A percentile compares a stretch with the other conserved stretches of the same genome.
Evolutionary conservation across 2,113 vertebrate species (phyloP).

Genomic region (Argyrosomus japonicus): DNA sequence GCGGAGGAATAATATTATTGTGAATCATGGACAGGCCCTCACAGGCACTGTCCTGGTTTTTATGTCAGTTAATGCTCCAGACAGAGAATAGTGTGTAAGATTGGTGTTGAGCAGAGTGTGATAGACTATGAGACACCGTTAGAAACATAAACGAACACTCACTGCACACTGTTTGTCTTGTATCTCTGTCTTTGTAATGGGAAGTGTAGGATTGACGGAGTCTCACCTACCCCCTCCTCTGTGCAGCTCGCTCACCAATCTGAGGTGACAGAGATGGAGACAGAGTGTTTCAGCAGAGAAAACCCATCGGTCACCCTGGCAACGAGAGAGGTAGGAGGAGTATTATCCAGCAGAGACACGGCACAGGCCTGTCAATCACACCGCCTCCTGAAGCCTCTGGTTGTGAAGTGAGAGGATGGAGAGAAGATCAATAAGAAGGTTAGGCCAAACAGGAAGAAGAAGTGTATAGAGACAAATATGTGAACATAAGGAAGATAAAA

Average conservation of each 20-base stretch:
- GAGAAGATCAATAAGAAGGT: conserved; percentile 33
- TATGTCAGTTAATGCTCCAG: conserved; percentile 28
- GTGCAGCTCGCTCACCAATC: conserved; percentile 38
- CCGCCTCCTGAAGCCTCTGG: conserved; percentile 43
- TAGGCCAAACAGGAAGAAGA: not conserved
- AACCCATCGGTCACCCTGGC: conserved; percentile 79
- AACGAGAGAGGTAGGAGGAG: conserved; percentile 65
- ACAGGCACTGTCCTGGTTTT: conserved; percentile 53
- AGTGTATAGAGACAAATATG: not conserved
- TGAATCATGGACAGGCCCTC: conserved; percentile 66
- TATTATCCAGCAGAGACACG: conserved; percentile 54
- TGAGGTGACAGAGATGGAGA: conserved; percentile 71
- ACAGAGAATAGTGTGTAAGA: conserved; percentile 26
- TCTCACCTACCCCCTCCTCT: conserved; percentile 35
- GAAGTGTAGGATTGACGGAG: conserved; percentile 53
- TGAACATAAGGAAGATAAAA: not conserved
- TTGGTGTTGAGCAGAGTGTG: conserved; percentile 39
- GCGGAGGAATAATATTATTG: conserved; percentile 31
- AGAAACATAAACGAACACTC: conserved; percentile 35
- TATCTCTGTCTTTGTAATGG: conserved; percentile 46
- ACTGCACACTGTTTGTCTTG: conserved; percentile 38
- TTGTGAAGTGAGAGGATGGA: conserved; percentile 46
- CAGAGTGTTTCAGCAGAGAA: conserved; percentile 61
- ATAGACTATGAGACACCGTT: conserved; percentile 27
- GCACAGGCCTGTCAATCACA: conserved; percentile 65